Base-by-base conservation (phyloP, 2,113 vertebrate species). In the Mastomys coucha region DNA sequence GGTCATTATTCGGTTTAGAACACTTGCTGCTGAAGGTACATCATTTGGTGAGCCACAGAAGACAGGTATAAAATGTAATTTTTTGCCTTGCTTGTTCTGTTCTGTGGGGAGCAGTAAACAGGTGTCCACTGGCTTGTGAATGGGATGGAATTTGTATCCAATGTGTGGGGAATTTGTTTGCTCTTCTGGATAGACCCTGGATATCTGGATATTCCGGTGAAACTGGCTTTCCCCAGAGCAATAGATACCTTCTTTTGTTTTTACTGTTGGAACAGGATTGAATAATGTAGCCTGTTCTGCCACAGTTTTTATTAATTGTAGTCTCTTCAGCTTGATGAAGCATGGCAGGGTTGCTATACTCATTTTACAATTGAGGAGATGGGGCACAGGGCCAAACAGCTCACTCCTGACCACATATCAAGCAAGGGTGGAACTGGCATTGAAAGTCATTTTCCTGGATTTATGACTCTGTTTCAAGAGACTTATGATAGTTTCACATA, bases 241-340 rank as follows among this genome's bases (percentile, higher is more conserved):
- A 8, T 10, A 22, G 80, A 69, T 45, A 22, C 90, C 22, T 77
- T 58, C 39, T 26, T 72, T 17, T 86, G 39, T 93, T 95, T 93
- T 86, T 80, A 81, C 85, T 75, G 53, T 80, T 95, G 72, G 88
- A 70, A 42, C 58, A 84, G 77, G 51, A 49, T 93, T 92, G 85
- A 86, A 94, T 82, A 94, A 70, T 42, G n/a, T 70, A 91, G 45
- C 16, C 22, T 80, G 56, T 90, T 88, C 77, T 93, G 91, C 73
- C 95, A 92, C 92, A 73, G 72, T 14, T 91, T 91, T 89, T 91
- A 92, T 93, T 97, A 72, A 92, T 96, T 76, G 88, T 91, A 67
- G 94, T 92, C 89, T 13, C 63, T 51, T 4, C n/a, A 14, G 88
- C 49, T 93, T 8, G 1, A 84, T 88, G 84, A 88, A 95, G 76